These are phyloP conservation scores for Drosophila setosimentum DNA, from an alignment of 2,888 invertebrate genomes.

Conservation along the genomic window DNA sequence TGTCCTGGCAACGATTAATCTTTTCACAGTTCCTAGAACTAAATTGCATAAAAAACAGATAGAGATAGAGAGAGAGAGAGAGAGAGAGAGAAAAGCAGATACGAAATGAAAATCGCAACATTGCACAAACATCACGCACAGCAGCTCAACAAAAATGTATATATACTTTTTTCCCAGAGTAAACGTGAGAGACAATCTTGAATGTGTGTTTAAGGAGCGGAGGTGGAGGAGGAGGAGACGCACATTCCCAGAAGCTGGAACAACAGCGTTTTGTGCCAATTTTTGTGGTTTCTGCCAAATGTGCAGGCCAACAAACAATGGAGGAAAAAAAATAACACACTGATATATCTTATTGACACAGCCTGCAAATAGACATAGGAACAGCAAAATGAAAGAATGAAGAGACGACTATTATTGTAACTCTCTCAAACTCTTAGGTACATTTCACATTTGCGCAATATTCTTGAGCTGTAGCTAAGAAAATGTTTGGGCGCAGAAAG, in stretches of 20 bases:
- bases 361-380: conserved; percentile 38
- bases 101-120: conserved; percentile 66
- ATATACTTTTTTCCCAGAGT: conserved; percentile 54
- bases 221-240: conserved; percentile 12
- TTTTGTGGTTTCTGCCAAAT: conserved; percentile 60
- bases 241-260: conserved; percentile 66
- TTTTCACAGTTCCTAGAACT: conserved; percentile 59
- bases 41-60: conserved; percentile 49
- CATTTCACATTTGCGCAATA: conserved; percentile 72
- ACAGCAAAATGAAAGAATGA: conserved; percentile 18
- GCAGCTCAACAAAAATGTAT: conserved; percentile 7
- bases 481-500: conserved; percentile 73
- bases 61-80: conserved; percentile 3
- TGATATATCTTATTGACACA: conserved; percentile 74
- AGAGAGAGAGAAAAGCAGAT: conserved; percentile 2
- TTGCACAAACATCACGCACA: conserved; percentile 71
- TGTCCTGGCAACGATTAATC: conserved; percentile 55
- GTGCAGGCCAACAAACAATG: conserved; percentile 38
- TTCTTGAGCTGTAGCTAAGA: conserved; percentile 74
- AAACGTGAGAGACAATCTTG: conserved; percentile 67
- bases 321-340: conserved; percentile 20
- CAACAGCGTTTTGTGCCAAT: conserved; percentile 61
- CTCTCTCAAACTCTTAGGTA: background rate
- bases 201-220: conserved; percentile 18
- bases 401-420: conserved; percentile 21